Evolutionary conservation across 1,140 invertebrate species (phyloP).

Genomic region (Brachionus asplanchnoidis): DNA sequence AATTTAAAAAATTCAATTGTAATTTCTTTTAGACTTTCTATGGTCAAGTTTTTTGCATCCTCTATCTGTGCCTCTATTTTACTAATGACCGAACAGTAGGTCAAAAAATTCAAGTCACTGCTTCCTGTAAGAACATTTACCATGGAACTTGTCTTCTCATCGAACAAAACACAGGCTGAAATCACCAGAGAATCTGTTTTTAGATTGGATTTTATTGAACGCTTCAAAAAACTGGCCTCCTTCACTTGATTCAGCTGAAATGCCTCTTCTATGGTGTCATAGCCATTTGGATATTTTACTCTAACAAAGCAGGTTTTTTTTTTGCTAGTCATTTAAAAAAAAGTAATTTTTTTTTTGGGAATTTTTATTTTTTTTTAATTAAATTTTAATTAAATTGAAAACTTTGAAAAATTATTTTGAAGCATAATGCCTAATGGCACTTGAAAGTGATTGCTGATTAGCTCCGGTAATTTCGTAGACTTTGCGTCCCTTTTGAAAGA

Average conservation of each 20-base stretch:
- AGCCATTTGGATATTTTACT: constrained; percentile 26
- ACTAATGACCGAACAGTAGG: neutral
- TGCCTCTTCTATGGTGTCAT: neutral
- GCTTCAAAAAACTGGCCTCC: neutral
- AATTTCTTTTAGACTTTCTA: neutral
- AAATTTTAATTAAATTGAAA: constrained; percentile 27
- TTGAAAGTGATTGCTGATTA: neutral
- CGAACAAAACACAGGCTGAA: neutral
- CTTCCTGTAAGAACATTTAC: neutral
- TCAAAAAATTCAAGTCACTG: neutral
- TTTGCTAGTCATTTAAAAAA: neutral
- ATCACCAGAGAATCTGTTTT: neutral
- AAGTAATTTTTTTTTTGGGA: neutral
- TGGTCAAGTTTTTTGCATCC: neutral
- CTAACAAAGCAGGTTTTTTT: neutral
- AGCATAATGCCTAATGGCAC: neutral
- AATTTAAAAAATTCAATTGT: constrained; percentile 12
- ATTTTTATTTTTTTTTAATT: constrained; percentile 11
- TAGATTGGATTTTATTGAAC: neutral
- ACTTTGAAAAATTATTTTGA: neutral
- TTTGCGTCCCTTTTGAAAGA: constrained; percentile 23
- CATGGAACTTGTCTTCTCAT: neutral
- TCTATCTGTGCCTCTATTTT: neutral
- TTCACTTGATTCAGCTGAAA: neutral
- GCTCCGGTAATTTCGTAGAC: constrained; percentile 7